These are phyloP conservation scores for Pseudorectes ferrugineus DNA, from an alignment of 2,113 vertebrate genomes.

Conservation along the genomic window DNA sequence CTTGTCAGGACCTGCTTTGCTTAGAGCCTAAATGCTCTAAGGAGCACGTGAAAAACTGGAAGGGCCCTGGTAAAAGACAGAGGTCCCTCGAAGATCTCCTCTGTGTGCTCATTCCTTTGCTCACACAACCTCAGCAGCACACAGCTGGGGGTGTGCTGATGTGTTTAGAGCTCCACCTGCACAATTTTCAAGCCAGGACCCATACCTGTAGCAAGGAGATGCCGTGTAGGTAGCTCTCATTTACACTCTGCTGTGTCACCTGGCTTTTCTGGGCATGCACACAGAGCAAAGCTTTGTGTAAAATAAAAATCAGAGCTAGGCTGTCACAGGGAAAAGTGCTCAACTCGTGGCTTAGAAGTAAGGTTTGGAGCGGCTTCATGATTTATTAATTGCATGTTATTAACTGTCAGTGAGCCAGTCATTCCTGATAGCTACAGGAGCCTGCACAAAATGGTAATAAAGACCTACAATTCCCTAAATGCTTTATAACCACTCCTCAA, in stretches of 20 bases:
- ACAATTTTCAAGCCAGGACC: neutral
- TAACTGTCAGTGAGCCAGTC: neutral
- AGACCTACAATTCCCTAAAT: neutral
- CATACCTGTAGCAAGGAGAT: neutral
- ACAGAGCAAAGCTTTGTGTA: neutral
- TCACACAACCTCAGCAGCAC: neutral
- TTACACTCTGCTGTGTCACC: neutral
- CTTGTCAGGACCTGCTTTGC: neutral
- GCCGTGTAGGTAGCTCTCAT: neutral
- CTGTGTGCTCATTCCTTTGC: neutral
- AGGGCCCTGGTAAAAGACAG: neutral
- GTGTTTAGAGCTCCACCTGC: neutral
- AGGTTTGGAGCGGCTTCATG: neutral
- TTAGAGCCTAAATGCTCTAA: neutral
- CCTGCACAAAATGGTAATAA: neutral
- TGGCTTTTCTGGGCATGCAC: neutral
- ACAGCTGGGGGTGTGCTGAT: neutral
- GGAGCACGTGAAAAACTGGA: neutral
- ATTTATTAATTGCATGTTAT: neutral
- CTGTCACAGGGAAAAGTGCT: neutral
- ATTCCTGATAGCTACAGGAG: neutral
- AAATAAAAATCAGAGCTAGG: neutral
- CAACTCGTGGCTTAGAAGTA: neutral
- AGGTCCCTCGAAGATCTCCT: neutral
- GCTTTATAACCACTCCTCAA: neutral